Percentiles rank a stretch among this genome's conserved stretches.
Conservation (phyloP, 2,797 vertebrate genomes). For the Sebastes wilsoni region DNA sequence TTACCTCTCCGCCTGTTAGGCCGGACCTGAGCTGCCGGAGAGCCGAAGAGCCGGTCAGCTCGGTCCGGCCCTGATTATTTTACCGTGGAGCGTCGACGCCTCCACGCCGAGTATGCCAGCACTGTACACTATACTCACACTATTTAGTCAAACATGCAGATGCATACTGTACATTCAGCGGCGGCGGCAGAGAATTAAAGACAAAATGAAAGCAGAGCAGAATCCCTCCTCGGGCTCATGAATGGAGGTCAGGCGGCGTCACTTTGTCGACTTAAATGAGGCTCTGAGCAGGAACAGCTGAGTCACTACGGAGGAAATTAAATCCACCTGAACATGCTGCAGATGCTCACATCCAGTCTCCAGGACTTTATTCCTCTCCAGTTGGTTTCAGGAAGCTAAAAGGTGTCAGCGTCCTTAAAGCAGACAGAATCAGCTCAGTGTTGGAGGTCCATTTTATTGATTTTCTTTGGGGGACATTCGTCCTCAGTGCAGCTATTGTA, state of each 20-base stretch:
- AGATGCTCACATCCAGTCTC: background rate
- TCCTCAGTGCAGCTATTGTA: background rate
- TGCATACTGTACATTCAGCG: slow-evolving; percentile 3
- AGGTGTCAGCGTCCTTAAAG: background rate
- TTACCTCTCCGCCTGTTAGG: slow-evolving; percentile 74
- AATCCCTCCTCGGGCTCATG: background rate
- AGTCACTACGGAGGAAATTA: background rate
- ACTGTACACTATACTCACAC: background rate
- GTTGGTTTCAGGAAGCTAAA: background rate
- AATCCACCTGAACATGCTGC: slow-evolving; percentile 1
- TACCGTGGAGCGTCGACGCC: background rate
- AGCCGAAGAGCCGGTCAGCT: slow-evolving; percentile 49
- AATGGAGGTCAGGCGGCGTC: slow-evolving; percentile 20
- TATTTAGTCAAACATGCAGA: slow-evolving; percentile 48
- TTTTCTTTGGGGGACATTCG: background rate
- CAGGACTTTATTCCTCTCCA: background rate
- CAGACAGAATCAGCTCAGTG: background rate
- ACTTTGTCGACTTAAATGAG: slow-evolving; percentile 29
- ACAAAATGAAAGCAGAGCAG: slow-evolving; percentile 8
- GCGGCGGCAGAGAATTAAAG: slow-evolving; percentile 42
- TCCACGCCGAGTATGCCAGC: slow-evolving; percentile 9
- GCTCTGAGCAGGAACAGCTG: slow-evolving; percentile 1
- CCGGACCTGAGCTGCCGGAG: slow-evolving; percentile 44
- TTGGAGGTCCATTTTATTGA: background rate
- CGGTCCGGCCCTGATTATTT: slow-evolving; percentile 49